Conservation (phyloP, 2,797 vertebrate species). For the Setipinna tenuifilis region DNA sequence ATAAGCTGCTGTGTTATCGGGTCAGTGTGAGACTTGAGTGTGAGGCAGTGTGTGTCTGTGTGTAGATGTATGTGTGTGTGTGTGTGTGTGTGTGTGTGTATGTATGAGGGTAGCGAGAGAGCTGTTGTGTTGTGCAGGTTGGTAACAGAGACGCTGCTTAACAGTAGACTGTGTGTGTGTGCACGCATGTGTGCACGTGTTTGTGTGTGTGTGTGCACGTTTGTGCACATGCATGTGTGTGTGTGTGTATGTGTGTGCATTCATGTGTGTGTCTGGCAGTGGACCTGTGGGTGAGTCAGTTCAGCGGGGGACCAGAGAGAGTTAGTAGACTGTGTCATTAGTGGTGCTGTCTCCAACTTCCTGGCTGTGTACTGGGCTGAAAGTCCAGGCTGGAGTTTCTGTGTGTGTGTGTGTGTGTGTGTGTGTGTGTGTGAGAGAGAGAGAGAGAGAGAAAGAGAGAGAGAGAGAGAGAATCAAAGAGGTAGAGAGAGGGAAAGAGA, state of each 20-base stretch:
- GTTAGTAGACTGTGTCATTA: neutral
- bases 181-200: neutral
- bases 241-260: neutral
- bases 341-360: neutral
- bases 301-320: neutral
- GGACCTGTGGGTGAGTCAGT: neutral
- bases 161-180: neutral
- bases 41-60: neutral
- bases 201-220: neutral
- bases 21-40: neutral
- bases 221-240: neutral
- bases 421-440: neutral
- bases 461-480: neutral
- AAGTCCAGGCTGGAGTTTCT: no score
- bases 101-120: no score
- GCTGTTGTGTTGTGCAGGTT: no score
- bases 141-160: no score
- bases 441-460: neutral
- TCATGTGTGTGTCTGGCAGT: neutral
- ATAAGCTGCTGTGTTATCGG: neutral
- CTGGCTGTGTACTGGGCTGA: no score
- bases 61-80: neutral
- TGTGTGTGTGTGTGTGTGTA: neutral
- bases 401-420: no score
- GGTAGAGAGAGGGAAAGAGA: no score